Evolutionary conservation across 2,888 invertebrate species (phyloP).

Genomic region (Dasypogon diadema): DNA sequence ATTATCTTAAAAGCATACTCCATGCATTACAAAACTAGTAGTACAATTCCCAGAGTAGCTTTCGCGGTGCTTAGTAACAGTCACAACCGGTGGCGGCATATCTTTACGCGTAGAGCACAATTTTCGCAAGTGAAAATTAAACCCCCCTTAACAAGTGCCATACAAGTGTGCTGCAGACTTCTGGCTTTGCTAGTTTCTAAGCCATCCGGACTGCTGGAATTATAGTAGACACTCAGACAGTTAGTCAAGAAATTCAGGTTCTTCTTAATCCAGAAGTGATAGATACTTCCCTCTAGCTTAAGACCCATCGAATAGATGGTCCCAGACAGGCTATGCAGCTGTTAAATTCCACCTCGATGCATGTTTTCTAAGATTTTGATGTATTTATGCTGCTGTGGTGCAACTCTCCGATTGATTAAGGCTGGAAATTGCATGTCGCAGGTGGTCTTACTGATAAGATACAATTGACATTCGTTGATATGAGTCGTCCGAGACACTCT

Average conservation of each 20-base stretch:
- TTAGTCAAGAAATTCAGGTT: background rate
- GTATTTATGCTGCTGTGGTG: background rate
- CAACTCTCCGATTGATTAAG: constrained; percentile 14
- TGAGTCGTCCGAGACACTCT: background rate
- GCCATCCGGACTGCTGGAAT: too few relatives aligned
- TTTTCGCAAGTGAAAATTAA: background rate
- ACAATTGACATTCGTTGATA: constrained; percentile 22
- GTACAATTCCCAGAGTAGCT: too few relatives aligned
- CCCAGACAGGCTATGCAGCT: background rate
- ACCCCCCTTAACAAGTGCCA: background rate
- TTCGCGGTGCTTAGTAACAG: background rate
- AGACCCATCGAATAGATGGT: background rate
- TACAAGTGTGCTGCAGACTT: background rate
- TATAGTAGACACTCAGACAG: too few relatives aligned
- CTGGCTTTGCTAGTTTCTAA: background rate
- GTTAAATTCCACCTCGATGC: background rate
- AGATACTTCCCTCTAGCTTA: background rate
- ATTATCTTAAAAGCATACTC: constrained; percentile 13
- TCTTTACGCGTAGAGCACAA: background rate
- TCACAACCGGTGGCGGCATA: background rate
- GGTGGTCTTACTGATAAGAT: constrained; percentile 36
- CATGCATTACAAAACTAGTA: too few relatives aligned
- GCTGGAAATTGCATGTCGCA: constrained; percentile 11
- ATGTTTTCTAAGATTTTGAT: background rate
- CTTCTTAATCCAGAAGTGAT: background rate